These are phyloP conservation scores for Nesogale talazaci DNA, from an alignment of 2,113 vertebrate species.

Conservation along the genomic window DNA sequence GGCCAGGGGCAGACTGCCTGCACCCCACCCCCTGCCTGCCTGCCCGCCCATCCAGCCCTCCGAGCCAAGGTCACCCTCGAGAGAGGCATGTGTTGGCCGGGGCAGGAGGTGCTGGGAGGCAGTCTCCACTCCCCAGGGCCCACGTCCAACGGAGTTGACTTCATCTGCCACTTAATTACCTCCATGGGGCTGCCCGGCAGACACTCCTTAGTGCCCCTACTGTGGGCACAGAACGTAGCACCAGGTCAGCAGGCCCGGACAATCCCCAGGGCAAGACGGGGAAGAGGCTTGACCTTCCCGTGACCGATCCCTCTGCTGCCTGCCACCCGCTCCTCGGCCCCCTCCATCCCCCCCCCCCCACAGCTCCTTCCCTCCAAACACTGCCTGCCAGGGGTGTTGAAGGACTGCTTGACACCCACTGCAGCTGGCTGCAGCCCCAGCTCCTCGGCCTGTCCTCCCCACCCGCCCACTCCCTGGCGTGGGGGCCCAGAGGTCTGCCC, in stretches of 20 bases:
- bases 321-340: neutral
- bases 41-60: slow-evolving; percentile 13
- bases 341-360: slow-evolving; percentile 42
- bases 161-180: slow-evolving; percentile 86
- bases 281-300: slow-evolving; percentile 35
- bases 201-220: slow-evolving; percentile 18
- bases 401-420: slow-evolving; percentile 43
- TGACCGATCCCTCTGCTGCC: neutral
- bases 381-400: slow-evolving; percentile 52
- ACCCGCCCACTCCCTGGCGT: neutral
- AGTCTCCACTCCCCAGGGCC: slow-evolving; percentile 79
- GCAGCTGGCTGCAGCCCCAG: slow-evolving; percentile 68
- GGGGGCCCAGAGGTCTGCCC: slow-evolving; percentile 24
- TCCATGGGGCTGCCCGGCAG: slow-evolving; percentile 67
- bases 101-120: slow-evolving; percentile 50
- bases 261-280: slow-evolving; percentile 14
- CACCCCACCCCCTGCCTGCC: neutral
- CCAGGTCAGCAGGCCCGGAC: slow-evolving; percentile 65
- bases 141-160: slow-evolving; percentile 86
- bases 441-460: slow-evolving; percentile 42
- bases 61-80: slow-evolving; percentile 76
- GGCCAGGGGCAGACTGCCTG: neutral
- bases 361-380: slow-evolving; percentile 58
- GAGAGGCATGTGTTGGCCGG: slow-evolving; percentile 53
- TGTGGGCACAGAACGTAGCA: slow-evolving; percentile 56